Evolutionary conservation across 2,888 invertebrate genomes (phyloP).

Genomic region (Autographa gamma): DNA sequence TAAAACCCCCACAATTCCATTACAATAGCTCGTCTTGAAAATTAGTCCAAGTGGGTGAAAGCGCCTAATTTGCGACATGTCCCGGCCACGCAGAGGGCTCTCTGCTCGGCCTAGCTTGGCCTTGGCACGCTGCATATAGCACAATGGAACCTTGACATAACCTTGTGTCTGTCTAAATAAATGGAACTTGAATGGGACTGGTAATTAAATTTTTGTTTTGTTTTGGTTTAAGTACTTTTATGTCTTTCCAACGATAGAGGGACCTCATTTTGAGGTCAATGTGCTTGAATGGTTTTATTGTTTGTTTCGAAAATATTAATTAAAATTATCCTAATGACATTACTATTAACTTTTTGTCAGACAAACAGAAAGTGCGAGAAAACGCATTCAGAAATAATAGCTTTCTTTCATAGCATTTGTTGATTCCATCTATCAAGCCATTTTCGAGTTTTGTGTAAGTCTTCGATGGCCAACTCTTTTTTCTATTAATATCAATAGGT

Average conservation of each 20-base stretch:
- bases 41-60: slow-evolving; percentile 63
- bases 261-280: too few relatives aligned
- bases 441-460: too few relatives aligned
- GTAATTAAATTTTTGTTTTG: slow-evolving; percentile 32
- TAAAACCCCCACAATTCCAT: slow-evolving; percentile 22
- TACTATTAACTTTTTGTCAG: too few relatives aligned
- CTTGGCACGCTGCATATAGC: slow-evolving; percentile 61
- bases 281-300: too few relatives aligned
- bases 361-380: too few relatives aligned
- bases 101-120: slow-evolving; percentile 58
- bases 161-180: slow-evolving; percentile 57
- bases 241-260: neutral
- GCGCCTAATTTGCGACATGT: slow-evolving; percentile 64
- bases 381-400: too few relatives aligned
- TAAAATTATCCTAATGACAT: too few relatives aligned
- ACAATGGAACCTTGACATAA: slow-evolving; percentile 68
- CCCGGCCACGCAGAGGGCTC: slow-evolving; percentile 58
- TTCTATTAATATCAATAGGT: too few relatives aligned
- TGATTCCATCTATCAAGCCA: too few relatives aligned
- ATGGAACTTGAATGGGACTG: slow-evolving; percentile 27
- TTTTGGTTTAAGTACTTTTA: slow-evolving; percentile 8
- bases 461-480: too few relatives aligned
- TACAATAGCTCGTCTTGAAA: slow-evolving; percentile 52
- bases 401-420: too few relatives aligned
- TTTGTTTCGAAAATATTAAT: too few relatives aligned